Base-by-base conservation (phyloP, 64 coral and sea anemone genomes). In the Platygyra sinensis region DNA sequence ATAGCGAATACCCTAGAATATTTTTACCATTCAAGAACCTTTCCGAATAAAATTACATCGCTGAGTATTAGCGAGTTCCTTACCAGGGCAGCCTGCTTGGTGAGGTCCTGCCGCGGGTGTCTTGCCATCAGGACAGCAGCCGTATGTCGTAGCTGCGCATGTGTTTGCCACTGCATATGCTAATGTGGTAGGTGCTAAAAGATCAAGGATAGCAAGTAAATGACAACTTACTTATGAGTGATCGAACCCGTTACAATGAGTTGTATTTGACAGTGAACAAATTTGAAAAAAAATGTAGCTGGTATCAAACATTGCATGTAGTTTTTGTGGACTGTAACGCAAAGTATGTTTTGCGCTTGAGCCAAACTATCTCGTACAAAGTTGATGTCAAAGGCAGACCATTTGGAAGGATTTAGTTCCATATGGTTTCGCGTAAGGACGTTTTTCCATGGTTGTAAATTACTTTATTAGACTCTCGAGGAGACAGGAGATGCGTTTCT, bases 71-170 rank as follows among this genome's bases (percentile, higher is more conserved):
- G 10, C 18, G 30, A 13, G 65, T 16, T 79, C 18, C 78, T 17
- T 95, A 98, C 96, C 96, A 86, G 96, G 96, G 80, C 96, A 98
- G 20, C 94, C 96, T 67, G 85, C 42, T 39, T 98, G 96, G 20
- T 89, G 90, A 73, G 93, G 96, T 42, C 96, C 96, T 75, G 42
- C 73, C 3, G 96, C 91, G 2, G 94, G 79, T 91, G 96, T 95
- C 76, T 90, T 93, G 11, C 96, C 96, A 19, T 98, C 96, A 24
- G 96, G 96, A 64, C 96, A 98, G 84, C 96, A 98, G 0, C 96
- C 96, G 86, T 89, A 98, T 6, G 82, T 95, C 3, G 96, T 98
- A 20, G 96, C 75, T 11, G 96, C 93, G 83, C 96, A 98, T 52
- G 96, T 71, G 80, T 74, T 86, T 7, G 89, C 80, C 36, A 86